A percentile compares a stretch with the other conserved stretches of the same genome.
Conservation (phyloP, 2,888 invertebrate genomes). For the Papilio demoleus region DNA sequence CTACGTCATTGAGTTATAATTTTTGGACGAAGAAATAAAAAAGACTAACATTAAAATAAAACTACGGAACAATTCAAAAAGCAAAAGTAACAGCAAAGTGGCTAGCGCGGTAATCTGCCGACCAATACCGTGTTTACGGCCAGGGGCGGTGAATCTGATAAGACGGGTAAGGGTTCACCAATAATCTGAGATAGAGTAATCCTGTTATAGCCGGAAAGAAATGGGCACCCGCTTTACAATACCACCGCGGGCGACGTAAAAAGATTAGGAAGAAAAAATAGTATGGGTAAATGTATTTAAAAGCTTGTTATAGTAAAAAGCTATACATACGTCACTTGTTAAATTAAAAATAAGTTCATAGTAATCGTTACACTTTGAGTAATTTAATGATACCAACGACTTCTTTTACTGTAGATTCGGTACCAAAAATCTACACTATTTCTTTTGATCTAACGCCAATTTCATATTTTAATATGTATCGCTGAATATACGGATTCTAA, state of each 20-base stretch:
- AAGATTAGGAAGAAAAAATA: constrained; percentile 42
- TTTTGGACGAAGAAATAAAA: too few species aligned
- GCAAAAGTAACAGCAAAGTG: constrained; percentile 29
- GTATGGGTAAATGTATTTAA: neutral
- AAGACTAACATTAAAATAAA: constrained; percentile 40
- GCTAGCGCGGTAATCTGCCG: constrained; percentile 24
- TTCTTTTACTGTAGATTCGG: too few species aligned
- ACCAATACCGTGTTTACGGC: constrained; percentile 39
- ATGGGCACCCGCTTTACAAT: constrained; percentile 59
- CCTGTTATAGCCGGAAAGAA: constrained; percentile 65
- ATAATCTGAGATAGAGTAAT: constrained; percentile 64
- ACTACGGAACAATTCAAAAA: constrained; percentile 34
- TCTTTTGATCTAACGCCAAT: too few species aligned
- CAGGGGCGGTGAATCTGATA: constrained; percentile 44
- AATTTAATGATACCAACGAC: too few species aligned
- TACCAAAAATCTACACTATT: too few species aligned
- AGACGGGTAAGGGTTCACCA: constrained; percentile 49
- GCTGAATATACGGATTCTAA: too few species aligned
- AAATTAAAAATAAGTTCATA: too few species aligned
- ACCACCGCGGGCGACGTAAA: constrained; percentile 48
- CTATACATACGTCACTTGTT: neutral
- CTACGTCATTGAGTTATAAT: too few species aligned
- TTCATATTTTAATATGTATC: too few species aligned
- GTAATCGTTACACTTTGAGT: too few species aligned
- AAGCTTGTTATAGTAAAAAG: neutral